Evolutionary conservation across 2,888 invertebrate species (phyloP).

Genomic region (Pomacea canaliculata): DNA sequence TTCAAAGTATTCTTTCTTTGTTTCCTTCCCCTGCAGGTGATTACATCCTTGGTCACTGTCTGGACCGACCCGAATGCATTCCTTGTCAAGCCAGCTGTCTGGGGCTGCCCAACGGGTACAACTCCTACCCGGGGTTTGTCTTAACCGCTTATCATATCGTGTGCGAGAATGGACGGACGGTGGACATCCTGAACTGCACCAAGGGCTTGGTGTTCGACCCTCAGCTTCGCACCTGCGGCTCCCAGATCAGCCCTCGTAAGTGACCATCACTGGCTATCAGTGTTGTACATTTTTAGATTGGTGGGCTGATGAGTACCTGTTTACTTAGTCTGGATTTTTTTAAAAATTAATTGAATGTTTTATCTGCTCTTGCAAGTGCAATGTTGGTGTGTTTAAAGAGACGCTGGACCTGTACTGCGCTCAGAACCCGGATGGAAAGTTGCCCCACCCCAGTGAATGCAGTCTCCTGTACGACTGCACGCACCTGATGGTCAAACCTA

Average conservation of each 20-base stretch:
- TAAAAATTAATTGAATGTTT: no score
- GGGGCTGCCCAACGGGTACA: conserved; percentile 44
- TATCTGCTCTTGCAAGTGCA: no score
- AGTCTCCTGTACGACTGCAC: conserved; percentile 52
- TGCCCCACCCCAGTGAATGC: conserved; percentile 49
- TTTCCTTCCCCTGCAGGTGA: conserved; percentile 37
- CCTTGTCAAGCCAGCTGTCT: conserved; percentile 53
- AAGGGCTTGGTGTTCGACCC: conserved; percentile 37
- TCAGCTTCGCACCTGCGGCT: conserved; percentile 27
- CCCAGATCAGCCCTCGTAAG: conserved; percentile 34
- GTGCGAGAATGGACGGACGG: conserved; percentile 35
- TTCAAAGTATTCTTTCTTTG: neutral
- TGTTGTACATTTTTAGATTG: no score
- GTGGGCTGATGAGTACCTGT: no score
- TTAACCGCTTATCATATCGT: conserved; percentile 49
- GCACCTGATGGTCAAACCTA: conserved; percentile 29
- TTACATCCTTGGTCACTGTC: conserved; percentile 38
- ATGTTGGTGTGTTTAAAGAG: conserved; percentile 28
- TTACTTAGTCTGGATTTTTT: no score
- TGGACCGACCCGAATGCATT: conserved; percentile 40
- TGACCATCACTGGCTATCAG: neutral
- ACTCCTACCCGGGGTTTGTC: conserved; percentile 46
- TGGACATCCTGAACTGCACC: conserved; percentile 31
- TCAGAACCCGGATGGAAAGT: conserved; percentile 35
- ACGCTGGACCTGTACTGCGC: conserved; percentile 41